Percentiles rank a stretch among this genome's conserved stretches.
These are phyloP conservation scores for Bombyx huttoni DNA, from an alignment of 2,888 invertebrate genomes.

Conservation along the genomic window DNA sequence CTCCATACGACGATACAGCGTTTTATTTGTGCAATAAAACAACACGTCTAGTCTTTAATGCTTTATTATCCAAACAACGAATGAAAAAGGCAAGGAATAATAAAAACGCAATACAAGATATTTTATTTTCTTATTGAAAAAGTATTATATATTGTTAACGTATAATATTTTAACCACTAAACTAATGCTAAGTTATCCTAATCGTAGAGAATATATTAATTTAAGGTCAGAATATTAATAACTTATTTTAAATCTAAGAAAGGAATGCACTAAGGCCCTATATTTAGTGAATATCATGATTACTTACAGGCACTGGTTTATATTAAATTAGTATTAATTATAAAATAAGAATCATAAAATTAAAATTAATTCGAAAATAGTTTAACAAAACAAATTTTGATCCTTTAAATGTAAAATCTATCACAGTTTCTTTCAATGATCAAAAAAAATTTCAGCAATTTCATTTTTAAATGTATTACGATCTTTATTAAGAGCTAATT, in stretches of 20 bases:
- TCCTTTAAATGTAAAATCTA: background rate
- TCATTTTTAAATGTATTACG: background rate
- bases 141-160: background rate
- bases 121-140: slow-evolving; percentile 8
- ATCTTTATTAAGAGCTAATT: slow-evolving; percentile 10
- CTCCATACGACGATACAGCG: slow-evolving; percentile 26
- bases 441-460: slow-evolving; percentile 9
- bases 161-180: slow-evolving; percentile 22
- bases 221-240: slow-evolving; percentile 26
- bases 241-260: slow-evolving; percentile 25
- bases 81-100: slow-evolving; percentile 23
- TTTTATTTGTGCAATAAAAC: slow-evolving; percentile 51
- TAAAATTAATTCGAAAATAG: slow-evolving; percentile 12
- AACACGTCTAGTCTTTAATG: slow-evolving; percentile 33
- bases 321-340: slow-evolving; percentile 3
- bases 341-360: slow-evolving; percentile 14
- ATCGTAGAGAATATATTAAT: slow-evolving; percentile 23
- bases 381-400: slow-evolving; percentile 7
- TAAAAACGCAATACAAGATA: slow-evolving; percentile 11
- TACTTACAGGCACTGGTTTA: slow-evolving; percentile 65
- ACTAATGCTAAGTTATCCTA: slow-evolving; percentile 31
- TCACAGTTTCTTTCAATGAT: slow-evolving; percentile 2
- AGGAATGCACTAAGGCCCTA: slow-evolving; percentile 30
- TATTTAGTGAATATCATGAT: slow-evolving; percentile 56
- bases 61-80: slow-evolving; percentile 39